phyloP scores from a whole-genome alignment of 1,140 invertebrate genomes.

The Pseudomyrmex cubaensis region DNA sequence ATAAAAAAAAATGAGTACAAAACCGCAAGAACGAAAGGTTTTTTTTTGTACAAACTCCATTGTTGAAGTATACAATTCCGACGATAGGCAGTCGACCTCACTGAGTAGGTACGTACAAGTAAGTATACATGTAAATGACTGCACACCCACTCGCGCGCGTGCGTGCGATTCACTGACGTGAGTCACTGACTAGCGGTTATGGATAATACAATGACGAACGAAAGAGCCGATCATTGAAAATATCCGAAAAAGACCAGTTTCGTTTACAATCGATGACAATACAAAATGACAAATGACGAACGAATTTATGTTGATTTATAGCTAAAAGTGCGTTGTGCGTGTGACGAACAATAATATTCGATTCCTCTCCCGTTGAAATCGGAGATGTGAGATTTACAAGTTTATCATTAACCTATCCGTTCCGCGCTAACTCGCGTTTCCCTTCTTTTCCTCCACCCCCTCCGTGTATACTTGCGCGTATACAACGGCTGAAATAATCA shows the following conservation, averaged over 20 bases:
- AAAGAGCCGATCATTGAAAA: constrained; percentile 15
- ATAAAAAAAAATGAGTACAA: not conserved
- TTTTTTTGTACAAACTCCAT: constrained; percentile 17
- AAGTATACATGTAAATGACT: constrained; percentile 56
- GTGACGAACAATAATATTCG: not conserved
- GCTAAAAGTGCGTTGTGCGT: not conserved
- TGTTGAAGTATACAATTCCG: constrained; percentile 13
- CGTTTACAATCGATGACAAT: too few species aligned
- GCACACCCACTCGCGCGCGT: constrained; percentile 65
- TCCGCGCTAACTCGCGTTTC: constrained; percentile 64
- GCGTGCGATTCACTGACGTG: constrained; percentile 63
- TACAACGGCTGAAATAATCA: constrained; percentile 69
- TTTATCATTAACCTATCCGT: constrained; percentile 34
- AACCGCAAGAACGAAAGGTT: not conserved
- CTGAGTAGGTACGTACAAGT: constrained; percentile 12
- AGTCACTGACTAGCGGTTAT: constrained; percentile 61
- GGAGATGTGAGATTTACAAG: not conserved
- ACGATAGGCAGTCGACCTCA: constrained; percentile 7
- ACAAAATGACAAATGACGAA: too few species aligned
- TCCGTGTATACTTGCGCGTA: constrained; percentile 3
- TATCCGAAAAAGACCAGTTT: constrained; percentile 26
- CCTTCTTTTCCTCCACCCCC: not conserved
- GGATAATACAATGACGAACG: constrained; percentile 39
- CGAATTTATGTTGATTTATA: too few species aligned
- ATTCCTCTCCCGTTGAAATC: too few species aligned